Evolutionary conservation across 2,113 vertebrate species (phyloP).

Genomic region (Plestiodon gilberti): DNA sequence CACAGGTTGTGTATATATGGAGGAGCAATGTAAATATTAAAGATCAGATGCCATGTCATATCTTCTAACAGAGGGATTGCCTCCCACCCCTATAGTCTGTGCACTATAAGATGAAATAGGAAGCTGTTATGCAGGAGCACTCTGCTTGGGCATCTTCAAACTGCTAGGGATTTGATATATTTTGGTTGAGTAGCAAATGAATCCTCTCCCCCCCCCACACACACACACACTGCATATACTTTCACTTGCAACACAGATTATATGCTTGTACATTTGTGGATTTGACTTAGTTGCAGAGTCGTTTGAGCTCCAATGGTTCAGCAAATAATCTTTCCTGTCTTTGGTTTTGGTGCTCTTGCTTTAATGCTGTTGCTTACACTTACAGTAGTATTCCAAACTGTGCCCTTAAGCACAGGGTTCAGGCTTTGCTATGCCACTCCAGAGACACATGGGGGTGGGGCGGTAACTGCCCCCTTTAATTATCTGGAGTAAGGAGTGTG

Average conservation of each 20-base stretch:
- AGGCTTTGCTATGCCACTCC: too few relatives aligned
- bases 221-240: neutral
- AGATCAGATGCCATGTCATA: neutral
- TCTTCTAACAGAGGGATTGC: neutral
- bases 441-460: too few relatives aligned
- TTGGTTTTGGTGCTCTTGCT: neutral
- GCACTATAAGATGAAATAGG: neutral
- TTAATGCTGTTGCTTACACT: neutral
- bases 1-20: neutral
- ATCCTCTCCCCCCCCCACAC: neutral
- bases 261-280: neutral
- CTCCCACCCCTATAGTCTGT: too few relatives aligned
- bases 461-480: too few relatives aligned
- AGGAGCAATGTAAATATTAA: neutral
- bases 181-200: neutral
- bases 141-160: neutral
- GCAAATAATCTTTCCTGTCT: neutral
- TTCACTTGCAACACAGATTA: neutral
- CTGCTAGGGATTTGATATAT: neutral
- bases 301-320: slow-evolving; percentile 11
- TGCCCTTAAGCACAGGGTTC: too few relatives aligned
- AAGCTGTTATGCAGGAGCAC: neutral
- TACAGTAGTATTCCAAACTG: too few relatives aligned
- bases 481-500: too few relatives aligned
- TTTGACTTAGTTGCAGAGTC: neutral